Base-by-base conservation (phyloP, 2,797 vertebrate species). In the Syngnathus rostellatus region DNA sequence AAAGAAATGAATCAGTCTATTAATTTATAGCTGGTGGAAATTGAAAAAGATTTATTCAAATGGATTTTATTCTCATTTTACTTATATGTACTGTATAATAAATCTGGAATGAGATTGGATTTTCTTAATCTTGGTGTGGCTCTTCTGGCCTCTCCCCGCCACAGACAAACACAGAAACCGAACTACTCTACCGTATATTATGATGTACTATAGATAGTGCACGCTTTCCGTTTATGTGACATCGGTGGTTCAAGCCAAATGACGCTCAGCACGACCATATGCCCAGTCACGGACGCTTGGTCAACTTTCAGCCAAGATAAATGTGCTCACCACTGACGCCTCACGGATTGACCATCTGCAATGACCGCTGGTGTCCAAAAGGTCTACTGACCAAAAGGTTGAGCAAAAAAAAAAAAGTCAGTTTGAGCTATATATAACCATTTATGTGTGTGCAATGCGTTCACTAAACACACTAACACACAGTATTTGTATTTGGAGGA, bases 221-320 rank as follows among this genome's bases (percentile, higher is more conserved):
- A 81, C 74, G 59, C 85, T 88, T 86, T 85, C 77, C 82, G 83
- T 87, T 78, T 72, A 77, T 78, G 77, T 78, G 83, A 82, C 68
- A 83, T 86, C 76, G 70, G 76, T 62, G 77, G 77, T 77, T 78
- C 74, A 76, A 81, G 88, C 86, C 88, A 88, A 90, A 86, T 83
- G 76, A 77, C 73, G 75, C 88, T 75, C 90, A 87, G 90, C 85
- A 67, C 79, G 90, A 89, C 89, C 91, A 91, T 91, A 90, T 91
- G 91, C 86, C 80, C 68, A 40, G 23, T 69, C 83, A 88, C 77
- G 83, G 86, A 86, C 87, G 88, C 70, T 53, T 76, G 67, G 75
- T 77, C 72, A 68, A 69, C 67, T 74, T 62, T 58, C 81, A 86
- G 88, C 89, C 87, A 89, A 83, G 86, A 86, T 83, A 67, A 72